These are phyloP conservation scores for Drosophila recens DNA, from an alignment of 2,888 invertebrate genomes.

Conservation along the genomic window DNA sequence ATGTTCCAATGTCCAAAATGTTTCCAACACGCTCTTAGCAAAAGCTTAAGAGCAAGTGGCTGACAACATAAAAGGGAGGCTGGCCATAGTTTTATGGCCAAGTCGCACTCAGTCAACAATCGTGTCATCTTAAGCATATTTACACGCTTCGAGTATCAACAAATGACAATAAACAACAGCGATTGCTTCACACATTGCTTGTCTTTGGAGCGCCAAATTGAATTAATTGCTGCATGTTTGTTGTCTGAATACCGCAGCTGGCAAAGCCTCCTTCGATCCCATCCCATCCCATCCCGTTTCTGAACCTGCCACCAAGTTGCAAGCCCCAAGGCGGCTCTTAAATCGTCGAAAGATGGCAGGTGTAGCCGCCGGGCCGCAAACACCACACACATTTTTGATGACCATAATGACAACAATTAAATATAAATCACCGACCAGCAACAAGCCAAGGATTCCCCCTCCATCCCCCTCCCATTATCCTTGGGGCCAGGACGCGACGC, in stretches of 20 bases:
- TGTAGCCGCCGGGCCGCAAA: slow-evolving; percentile 28
- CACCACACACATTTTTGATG: slow-evolving; percentile 67
- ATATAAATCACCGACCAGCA: slow-evolving; percentile 77
- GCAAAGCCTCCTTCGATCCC: background rate
- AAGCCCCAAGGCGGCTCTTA: slow-evolving; percentile 16
- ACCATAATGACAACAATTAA: slow-evolving; percentile 83
- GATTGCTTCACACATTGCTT: slow-evolving; percentile 45
- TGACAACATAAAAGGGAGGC: background rate
- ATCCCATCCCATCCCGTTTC: too few relatives aligned
- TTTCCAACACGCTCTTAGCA: slow-evolving; percentile 30
- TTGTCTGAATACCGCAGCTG: slow-evolving; percentile 4
- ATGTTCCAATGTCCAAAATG: slow-evolving; percentile 33
- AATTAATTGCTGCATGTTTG: slow-evolving; percentile 25
- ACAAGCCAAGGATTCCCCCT: slow-evolving; percentile 58
- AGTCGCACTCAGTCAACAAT: slow-evolving; percentile 42
- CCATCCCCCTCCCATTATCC: background rate
- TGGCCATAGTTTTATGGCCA: slow-evolving; percentile 31
- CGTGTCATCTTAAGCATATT: slow-evolving; percentile 54
- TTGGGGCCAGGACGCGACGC: slow-evolving; percentile 43
- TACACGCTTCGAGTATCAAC: slow-evolving; percentile 57
- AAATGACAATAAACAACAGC: slow-evolving; percentile 51
- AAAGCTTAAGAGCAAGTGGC: slow-evolving; percentile 13
- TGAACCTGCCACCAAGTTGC: background rate
- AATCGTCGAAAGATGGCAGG: slow-evolving; percentile 43
- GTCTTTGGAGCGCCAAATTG: slow-evolving; percentile 14